These are phyloP conservation scores for Dasypolia templi DNA, from an alignment of 2,888 invertebrate species.

Conservation along the genomic window DNA sequence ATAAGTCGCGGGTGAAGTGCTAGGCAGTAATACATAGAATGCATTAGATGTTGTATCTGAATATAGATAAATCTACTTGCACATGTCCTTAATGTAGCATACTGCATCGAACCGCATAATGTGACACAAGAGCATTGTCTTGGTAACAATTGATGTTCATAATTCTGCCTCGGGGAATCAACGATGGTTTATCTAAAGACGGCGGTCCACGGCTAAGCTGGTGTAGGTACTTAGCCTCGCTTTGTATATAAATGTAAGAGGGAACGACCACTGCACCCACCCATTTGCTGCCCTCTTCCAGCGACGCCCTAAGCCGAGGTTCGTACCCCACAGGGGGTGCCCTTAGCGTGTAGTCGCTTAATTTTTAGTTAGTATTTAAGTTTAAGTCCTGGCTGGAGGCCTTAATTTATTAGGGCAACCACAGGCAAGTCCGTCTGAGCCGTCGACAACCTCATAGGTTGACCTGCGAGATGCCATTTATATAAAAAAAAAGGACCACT, in stretches of 20 bases:
- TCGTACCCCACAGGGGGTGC: too few species aligned
- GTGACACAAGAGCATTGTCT: slow-evolving; percentile 39
- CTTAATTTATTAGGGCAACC: too few species aligned
- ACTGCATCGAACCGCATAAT: slow-evolving; percentile 41
- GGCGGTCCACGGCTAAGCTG: background rate
- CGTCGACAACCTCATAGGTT: too few species aligned
- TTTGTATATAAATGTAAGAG: background rate
- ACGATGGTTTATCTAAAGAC: slow-evolving; percentile 30
- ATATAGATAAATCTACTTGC: background rate
- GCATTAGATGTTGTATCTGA: background rate
- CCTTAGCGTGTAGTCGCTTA: too few species aligned
- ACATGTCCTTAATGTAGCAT: slow-evolving; percentile 5
- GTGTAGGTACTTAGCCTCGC: background rate
- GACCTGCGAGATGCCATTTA: too few species aligned
- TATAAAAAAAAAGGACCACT: too few species aligned
- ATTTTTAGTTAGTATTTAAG: too few species aligned
- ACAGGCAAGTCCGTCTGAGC: too few species aligned
- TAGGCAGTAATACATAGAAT: background rate
- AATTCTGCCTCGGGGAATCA: slow-evolving; percentile 30
- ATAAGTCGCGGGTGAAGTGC: background rate
- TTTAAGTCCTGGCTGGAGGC: too few species aligned
- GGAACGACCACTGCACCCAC: too few species aligned
- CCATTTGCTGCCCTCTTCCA: too few species aligned
- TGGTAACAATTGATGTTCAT: slow-evolving; percentile 56
- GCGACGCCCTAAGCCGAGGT: too few species aligned